Percentiles rank a stretch among this genome's conserved stretches.
Evolutionary conservation across 2,113 vertebrate genomes (phyloP).

Genomic region (Ctenodactylus gundi): DNA sequence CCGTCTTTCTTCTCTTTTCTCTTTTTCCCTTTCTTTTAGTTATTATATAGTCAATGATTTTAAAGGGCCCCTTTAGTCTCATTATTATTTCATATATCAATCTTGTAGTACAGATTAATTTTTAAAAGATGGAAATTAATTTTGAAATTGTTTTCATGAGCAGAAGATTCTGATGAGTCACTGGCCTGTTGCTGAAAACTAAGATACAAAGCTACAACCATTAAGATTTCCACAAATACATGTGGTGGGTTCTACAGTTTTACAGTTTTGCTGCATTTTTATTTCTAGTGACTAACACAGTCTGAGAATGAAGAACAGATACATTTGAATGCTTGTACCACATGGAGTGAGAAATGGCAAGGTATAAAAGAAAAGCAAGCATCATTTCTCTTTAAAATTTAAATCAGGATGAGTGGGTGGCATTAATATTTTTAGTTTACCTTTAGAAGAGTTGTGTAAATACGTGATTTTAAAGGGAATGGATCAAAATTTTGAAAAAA

Average conservation of each 20-base stretch:
- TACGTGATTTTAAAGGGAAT: background rate
- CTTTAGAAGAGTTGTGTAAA: background rate
- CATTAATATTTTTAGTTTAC: background rate
- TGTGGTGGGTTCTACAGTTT: background rate
- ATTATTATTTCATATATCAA: background rate
- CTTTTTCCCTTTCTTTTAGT: background rate
- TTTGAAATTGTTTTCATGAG: background rate
- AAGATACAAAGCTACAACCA: background rate
- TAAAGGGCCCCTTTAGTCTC: background rate
- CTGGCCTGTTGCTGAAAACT: background rate
- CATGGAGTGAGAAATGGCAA: background rate
- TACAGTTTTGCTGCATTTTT: background rate
- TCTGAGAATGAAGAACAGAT: background rate
- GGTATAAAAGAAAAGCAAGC: background rate
- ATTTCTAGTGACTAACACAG: background rate
- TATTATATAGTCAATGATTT: background rate
- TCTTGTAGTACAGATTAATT: background rate
- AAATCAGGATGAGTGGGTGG: background rate
- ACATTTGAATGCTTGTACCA: background rate
- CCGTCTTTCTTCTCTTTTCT: background rate
- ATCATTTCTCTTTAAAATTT: constrained; percentile 19
- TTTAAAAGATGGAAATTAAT: background rate
- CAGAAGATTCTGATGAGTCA: background rate
- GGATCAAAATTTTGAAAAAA: background rate
- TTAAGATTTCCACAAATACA: background rate